Evolutionary conservation across 2,113 vertebrate genomes (phyloP).

Genomic region (Oophaga pumilio): DNA sequence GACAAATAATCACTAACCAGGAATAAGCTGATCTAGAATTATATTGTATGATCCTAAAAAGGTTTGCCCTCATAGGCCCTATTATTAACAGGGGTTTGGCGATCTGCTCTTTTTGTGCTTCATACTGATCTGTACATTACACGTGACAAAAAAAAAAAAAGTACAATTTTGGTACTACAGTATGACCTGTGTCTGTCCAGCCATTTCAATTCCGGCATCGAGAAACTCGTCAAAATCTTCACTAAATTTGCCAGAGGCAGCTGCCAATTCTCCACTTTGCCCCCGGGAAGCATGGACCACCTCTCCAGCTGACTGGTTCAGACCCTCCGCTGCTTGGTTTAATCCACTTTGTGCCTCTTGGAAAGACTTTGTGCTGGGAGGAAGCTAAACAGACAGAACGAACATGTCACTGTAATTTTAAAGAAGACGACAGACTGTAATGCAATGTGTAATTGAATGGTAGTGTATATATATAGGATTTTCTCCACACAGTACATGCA

Average conservation of each 20-base stretch:
- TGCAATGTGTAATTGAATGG: not conserved
- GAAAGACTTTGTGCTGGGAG: conserved; percentile 91
- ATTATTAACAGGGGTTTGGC: not conserved
- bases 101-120: not conserved
- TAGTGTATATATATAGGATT: not conserved
- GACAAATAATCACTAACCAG: not conserved
- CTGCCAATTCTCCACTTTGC: conserved; percentile 89
- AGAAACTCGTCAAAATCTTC: conserved; percentile 98
- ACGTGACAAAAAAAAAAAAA: not conserved
- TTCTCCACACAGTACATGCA: conserved; percentile 9
- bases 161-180: not conserved
- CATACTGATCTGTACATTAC: not conserved
- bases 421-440: not conserved
- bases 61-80: not conserved
- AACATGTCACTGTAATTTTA: conserved; percentile 6
- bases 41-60: not conserved
- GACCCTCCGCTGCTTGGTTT: conserved; percentile 94
- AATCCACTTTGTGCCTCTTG: conserved; percentile 96
- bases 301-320: conserved; percentile 97
- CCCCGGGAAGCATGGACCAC: conserved; percentile 95
- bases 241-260: conserved; percentile 95
- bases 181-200: conserved; percentile 93
- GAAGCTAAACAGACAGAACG: conserved; percentile 74
- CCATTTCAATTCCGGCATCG: conserved; percentile 98
- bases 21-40: not conserved